phyloP scores from a whole-genome alignment of 2,888 invertebrate genomes.

The Blastobasis adustella region DNA sequence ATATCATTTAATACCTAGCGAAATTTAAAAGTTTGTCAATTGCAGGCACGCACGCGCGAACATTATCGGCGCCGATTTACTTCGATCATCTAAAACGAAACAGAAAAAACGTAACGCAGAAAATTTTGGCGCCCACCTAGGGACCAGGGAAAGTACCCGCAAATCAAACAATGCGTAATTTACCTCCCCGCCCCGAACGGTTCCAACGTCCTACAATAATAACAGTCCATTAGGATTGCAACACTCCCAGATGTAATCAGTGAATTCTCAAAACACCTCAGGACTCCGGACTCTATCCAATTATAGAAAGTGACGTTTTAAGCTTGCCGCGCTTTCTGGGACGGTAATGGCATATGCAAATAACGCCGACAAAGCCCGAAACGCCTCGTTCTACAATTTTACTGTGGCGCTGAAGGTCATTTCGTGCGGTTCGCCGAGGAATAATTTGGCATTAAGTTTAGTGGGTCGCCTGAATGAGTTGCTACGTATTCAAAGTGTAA shows the following conservation, averaged over 20 bases:
- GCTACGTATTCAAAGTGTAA: too few species aligned
- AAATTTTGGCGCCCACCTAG: too few species aligned
- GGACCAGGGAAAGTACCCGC: too few species aligned
- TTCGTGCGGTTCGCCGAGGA: not conserved
- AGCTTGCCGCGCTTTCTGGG: slow-evolving; percentile 11
- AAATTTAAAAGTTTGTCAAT: too few species aligned
- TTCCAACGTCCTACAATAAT: not conserved
- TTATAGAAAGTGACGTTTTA: slow-evolving; percentile 14
- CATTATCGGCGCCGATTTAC: too few species aligned
- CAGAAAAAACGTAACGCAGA: too few species aligned
- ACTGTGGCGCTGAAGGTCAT: not conserved
- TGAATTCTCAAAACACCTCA: slow-evolving; percentile 4
- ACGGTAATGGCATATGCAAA: slow-evolving; percentile 13
- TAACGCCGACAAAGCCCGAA: slow-evolving; percentile 1
- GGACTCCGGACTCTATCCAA: slow-evolving; percentile 10
- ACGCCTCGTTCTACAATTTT: not conserved
- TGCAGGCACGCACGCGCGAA: too few species aligned
- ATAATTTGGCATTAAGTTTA: not conserved
- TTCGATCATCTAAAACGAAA: too few species aligned
- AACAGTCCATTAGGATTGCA: not conserved
- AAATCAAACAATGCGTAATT: too few species aligned
- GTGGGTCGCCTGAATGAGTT: not conserved
- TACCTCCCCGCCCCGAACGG: not conserved
- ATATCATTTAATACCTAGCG: too few species aligned
- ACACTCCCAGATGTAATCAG: slow-evolving; percentile 1